Evolutionary conservation across 2,113 vertebrate species (phyloP).

Genomic region (Serinus canaria): DNA sequence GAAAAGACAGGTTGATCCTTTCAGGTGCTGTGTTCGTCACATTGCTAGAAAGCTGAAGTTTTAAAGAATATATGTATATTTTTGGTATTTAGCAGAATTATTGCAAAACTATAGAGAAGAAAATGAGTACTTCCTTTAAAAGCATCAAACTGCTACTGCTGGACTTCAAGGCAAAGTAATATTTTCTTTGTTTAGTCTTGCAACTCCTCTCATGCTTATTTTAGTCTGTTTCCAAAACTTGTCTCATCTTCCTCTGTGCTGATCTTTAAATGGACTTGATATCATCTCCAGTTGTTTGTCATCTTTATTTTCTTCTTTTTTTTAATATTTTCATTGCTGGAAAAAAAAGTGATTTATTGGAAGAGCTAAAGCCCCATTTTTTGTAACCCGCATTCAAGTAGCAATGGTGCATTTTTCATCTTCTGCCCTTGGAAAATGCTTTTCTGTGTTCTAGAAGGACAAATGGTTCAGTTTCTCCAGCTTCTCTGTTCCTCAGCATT

Average conservation of each 20-base stretch:
- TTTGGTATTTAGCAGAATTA: neutral
- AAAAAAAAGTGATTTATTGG: neutral
- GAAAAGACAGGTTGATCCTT: neutral
- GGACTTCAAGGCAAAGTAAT: neutral
- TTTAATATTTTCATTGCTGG: neutral
- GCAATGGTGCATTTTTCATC: neutral
- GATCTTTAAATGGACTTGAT: neutral
- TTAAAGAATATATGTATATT: neutral
- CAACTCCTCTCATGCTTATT: neutral
- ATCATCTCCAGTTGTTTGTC: neutral
- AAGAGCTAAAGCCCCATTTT: neutral
- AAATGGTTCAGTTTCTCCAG: neutral
- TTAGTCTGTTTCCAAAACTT: neutral
- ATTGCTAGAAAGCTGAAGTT: neutral
- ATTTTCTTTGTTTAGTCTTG: slow-evolving; percentile 25
- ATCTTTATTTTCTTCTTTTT: neutral
- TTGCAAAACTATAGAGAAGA: neutral
- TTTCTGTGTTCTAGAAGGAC: neutral
- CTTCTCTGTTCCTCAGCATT: neutral
- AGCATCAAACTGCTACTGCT: neutral
- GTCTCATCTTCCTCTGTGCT: neutral
- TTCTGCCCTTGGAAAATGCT: neutral
- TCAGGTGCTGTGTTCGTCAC: neutral
- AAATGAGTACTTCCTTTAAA: neutral
- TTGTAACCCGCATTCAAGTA: neutral